These are phyloP conservation scores for Pocillopora meandrina DNA, from an alignment of 92 coral and sea anemone species.

Conservation along the genomic window DNA sequence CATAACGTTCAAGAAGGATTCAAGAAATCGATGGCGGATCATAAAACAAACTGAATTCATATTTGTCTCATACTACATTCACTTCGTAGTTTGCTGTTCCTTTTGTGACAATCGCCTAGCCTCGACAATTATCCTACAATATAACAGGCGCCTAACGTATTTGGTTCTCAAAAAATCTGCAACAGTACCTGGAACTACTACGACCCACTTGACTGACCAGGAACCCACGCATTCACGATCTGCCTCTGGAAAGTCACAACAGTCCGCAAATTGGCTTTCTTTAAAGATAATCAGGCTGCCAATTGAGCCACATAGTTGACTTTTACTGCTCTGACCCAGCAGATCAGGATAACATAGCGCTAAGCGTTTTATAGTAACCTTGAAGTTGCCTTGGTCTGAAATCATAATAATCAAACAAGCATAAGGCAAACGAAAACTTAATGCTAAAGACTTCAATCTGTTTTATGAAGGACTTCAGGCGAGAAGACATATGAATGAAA, in stretches of 20 bases:
- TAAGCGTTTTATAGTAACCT: not conserved
- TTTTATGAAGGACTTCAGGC: no score
- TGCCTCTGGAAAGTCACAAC: not conserved
- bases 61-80: no score
- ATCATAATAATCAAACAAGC: not conserved
- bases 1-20: no score
- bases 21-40: no score
- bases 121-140: not conserved
- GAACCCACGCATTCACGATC: not conserved
- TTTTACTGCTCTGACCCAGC: not conserved
- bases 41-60: no score
- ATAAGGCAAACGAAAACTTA: not conserved
- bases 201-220: not conserved
- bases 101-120: not conserved
- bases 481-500: no score
- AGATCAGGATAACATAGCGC: slow-evolving; percentile 22
- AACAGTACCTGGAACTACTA: slow-evolving; percentile 30
- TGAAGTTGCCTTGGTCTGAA: not conserved
- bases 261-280: not conserved
- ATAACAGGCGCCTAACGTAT: not conserved
- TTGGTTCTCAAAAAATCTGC: not conserved
- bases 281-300: slow-evolving; percentile 27
- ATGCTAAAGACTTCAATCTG: not conserved
- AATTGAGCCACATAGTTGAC: slow-evolving; percentile 3
- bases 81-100: no score